Base-by-base conservation (phyloP, 2,113 vertebrate genomes). In the Mungos mungo region DNA sequence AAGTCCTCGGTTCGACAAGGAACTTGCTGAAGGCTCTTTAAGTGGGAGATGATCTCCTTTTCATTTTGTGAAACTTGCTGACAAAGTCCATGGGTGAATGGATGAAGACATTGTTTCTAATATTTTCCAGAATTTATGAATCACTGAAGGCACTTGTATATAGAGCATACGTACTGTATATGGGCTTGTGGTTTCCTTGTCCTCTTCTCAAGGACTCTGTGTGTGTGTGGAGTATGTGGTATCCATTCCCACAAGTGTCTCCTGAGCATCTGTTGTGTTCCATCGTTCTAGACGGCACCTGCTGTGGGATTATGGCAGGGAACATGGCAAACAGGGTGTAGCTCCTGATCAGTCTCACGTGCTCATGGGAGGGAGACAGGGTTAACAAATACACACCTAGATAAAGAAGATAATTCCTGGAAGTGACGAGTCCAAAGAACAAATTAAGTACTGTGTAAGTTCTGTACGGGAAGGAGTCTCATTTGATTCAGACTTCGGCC, bases 101-200 rank as follows among this genome's bases (percentile, higher is more conserved):
- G 47, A 77, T 35, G 15, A 19, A 83, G 19, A 23, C 12, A 12
- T 29, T 18, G 14, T 71, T 88, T 77, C 68, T 65, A 38, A 19
- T 33, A 41, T 83, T 23, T 69, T 8, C 41, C 50, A 52, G 57
- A 71, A 65, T 54, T 45, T 74, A 18, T 60, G 18, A 57, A 76
- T 50, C n/a, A 25, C 23, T 7, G 16, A 38, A 33, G n/a, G 13
- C 2, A 12, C 38, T 77, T 33, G 4, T 23, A 13, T 19, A 9
- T 29, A 38, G 27, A 41, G 14, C 0, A 4, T 41, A 68, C 18
- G 21, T 38, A 7, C 9, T 31, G 0, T 27, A 3, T 25, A 1
- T 54, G 13, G 35, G 2, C 3, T 2, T 29, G 0, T 9, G 16
- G 45, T 52, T 54, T 38, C 41, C 31, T 23, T 27, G 35, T 35